Conservation (phyloP, 2,113 vertebrate genomes). For the Caranx ignobilis region DNA sequence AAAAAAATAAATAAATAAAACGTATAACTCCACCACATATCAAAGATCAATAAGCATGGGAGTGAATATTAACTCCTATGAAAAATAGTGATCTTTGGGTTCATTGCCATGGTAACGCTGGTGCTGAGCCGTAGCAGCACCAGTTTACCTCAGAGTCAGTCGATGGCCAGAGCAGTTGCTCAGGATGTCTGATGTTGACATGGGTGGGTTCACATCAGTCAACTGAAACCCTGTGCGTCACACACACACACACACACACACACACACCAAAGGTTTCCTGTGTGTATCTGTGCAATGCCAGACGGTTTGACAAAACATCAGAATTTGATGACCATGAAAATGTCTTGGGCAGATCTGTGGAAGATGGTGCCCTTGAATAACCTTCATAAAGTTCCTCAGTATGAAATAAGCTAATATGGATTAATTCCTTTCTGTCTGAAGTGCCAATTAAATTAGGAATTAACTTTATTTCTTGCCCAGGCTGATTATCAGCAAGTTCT, state of each 20-base stretch:
- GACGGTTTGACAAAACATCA: not conserved
- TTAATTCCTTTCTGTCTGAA: constrained; percentile 65
- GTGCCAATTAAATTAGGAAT: constrained; percentile 78
- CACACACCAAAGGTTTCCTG: not conserved
- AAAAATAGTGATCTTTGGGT: not conserved
- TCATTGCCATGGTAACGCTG: not conserved
- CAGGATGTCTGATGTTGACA: not conserved
- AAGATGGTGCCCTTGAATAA: constrained; percentile 60
- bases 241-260: no score
- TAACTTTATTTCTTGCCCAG: constrained; percentile 61
- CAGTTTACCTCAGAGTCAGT: not conserved
- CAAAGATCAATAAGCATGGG: not conserved
- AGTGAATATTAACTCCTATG: not conserved
- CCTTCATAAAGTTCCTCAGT: constrained; percentile 47
- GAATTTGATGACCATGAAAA: not conserved
- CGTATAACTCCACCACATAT: not conserved
- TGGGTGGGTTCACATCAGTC: not conserved
- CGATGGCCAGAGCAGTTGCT: no score
- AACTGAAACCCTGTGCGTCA: not conserved
- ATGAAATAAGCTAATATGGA: constrained; percentile 64
- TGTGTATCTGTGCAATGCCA: not conserved
- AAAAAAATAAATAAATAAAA: not conserved
- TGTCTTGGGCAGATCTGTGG: constrained; percentile 3
- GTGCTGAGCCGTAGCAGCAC: not conserved
- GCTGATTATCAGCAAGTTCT: constrained; percentile 63